A percentile compares a stretch with the other conserved stretches of the same genome.
These are phyloP conservation scores for Phalacrocorax aristotelis DNA, from an alignment of 2,113 vertebrate genomes.

Conservation along the genomic window DNA sequence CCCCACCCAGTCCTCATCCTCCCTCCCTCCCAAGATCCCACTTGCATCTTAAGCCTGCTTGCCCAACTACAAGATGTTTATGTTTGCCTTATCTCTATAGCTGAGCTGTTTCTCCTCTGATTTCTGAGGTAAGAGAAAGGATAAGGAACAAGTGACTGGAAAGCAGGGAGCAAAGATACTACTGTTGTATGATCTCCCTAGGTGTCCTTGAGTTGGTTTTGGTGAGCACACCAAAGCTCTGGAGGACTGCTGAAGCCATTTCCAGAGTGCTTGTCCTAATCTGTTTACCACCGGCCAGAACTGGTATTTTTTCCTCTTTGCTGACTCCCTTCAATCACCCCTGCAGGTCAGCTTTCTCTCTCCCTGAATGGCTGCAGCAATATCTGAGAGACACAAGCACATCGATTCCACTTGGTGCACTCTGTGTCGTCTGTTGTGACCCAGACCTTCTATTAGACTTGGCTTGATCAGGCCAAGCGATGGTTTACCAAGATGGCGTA, in stretches of 20 bases:
- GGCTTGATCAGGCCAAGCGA: neutral
- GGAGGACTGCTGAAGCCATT: neutral
- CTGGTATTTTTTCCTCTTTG: neutral
- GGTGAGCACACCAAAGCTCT: neutral
- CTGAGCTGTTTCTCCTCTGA: neutral
- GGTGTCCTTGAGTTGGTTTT: neutral
- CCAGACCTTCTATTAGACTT: neutral
- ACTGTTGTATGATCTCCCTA: neutral
- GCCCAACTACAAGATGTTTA: neutral
- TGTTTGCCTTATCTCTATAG: neutral
- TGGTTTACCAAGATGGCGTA: neutral
- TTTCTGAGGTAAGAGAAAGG: neutral
- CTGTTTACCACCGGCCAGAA: neutral
- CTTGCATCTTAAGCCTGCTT: neutral
- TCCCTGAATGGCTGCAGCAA: neutral
- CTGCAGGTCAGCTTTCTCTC: neutral
- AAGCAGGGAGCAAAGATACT: neutral
- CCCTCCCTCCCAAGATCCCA: neutral
- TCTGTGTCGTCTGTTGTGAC: neutral
- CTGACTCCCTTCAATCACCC: neutral
- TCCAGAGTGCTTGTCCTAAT: neutral
- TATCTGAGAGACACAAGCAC: neutral
- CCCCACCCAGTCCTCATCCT: neutral
- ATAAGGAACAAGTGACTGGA: neutral
- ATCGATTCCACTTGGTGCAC: neutral